Percentiles rank a stretch among this genome's conserved stretches.
Conservation (phyloP, 2,113 vertebrate species). For the Anarrhichthys ocellatus region DNA sequence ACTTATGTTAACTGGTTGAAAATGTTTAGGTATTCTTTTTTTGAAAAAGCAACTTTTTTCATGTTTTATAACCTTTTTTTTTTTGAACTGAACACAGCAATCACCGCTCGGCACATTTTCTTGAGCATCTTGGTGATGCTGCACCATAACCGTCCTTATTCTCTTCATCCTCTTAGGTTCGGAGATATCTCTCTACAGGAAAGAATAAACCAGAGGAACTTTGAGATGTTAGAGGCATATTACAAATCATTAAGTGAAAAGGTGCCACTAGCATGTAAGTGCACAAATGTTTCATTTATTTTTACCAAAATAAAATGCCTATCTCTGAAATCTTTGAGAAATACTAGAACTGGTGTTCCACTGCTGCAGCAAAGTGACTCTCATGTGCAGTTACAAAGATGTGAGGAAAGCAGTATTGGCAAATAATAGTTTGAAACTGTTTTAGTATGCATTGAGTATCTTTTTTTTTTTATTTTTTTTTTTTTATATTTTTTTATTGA, state of each 20-base stretch:
- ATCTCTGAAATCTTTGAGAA: not conserved
- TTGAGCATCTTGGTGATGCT: not conserved
- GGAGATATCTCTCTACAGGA: constrained; percentile 98
- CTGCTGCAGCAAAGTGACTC: not conserved
- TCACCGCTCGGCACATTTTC: not conserved
- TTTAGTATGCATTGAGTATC: not conserved
- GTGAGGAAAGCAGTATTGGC: not conserved
- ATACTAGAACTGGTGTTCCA: not conserved
- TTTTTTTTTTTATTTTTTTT: too few species aligned
- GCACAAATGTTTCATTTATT: not conserved
- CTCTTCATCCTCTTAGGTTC: constrained; percentile 84
- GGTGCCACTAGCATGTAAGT: constrained; percentile 95
- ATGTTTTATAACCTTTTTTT: not conserved
- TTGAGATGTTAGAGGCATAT: constrained; percentile 93
- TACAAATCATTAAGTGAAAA: constrained; percentile 92
- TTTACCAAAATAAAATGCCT: not conserved
- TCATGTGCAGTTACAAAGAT: not conserved
- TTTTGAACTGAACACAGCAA: not conserved
- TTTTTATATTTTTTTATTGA: too few species aligned
- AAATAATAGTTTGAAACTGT: not conserved
- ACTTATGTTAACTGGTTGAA: not conserved
- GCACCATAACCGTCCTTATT: not conserved
- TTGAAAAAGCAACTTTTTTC: not conserved
- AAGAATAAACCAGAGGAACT: constrained; percentile 96
- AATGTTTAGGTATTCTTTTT: not conserved